These are phyloP conservation scores for Drosophila melanocephala DNA, from an alignment of 2,888 invertebrate species.

Conservation along the genomic window DNA sequence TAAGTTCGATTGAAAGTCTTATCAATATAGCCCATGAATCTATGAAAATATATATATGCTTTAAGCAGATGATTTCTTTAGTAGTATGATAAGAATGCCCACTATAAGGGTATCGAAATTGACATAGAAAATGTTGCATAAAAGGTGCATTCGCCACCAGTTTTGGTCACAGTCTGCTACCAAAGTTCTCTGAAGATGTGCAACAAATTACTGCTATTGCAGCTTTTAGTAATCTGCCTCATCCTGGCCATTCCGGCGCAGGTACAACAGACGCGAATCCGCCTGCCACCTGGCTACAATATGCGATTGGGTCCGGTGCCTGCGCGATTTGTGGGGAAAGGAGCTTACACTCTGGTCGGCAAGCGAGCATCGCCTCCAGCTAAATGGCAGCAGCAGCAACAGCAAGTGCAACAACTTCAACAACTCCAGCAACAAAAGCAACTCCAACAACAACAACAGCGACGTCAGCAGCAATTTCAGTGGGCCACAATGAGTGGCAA, in stretches of 20 bases:
- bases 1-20: background rate
- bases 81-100: background rate
- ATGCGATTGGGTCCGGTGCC: constrained; percentile 45
- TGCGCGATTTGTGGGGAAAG: constrained; percentile 54
- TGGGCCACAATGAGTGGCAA: constrained; percentile 56
- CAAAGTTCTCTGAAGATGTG: constrained; percentile 66
- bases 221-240: constrained; percentile 34
- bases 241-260: constrained; percentile 15
- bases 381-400: constrained; percentile 33
- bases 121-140: constrained; percentile 55
- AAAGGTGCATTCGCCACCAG: constrained; percentile 47
- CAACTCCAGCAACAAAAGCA: constrained; percentile 8
- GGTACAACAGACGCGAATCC: constrained; percentile 36
- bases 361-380: constrained; percentile 36
- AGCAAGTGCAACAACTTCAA: constrained; percentile 11
- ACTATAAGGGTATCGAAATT: constrained; percentile 20
- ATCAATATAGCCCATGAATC: background rate
- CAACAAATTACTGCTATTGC: constrained; percentile 31
- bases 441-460: constrained; percentile 26
- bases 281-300: constrained; percentile 46
- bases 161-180: constrained; percentile 34
- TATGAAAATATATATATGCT: background rate
- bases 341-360: constrained; percentile 55
- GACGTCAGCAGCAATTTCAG: constrained; percentile 41
- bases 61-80: background rate